Evolutionary conservation across 2,888 invertebrate genomes (phyloP), one percentile per base, ranked within the genome.

Genomic region (Troglohyphantes excavatus): DNA sequence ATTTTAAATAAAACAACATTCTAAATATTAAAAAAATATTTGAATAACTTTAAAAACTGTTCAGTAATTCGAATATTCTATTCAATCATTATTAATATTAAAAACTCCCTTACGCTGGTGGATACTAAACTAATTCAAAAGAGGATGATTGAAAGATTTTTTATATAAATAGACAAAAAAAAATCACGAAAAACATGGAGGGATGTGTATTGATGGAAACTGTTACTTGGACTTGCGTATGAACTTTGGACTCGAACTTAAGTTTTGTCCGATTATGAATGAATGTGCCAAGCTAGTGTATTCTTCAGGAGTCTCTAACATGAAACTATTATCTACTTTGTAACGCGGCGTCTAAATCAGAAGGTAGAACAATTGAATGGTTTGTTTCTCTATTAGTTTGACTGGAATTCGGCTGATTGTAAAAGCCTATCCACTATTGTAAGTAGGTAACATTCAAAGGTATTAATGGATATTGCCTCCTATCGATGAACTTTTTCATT

Each of bases 201-300:
- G 65, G 43, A 9, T 86, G 73, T 23, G 65, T 21, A 29, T 63
- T 73, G 75, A 70, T 73, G 6, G 72, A 53, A 59, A 46, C 23
- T 73, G 67, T 53, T 85, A 27, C 46, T 23, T 72, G 43, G 43
- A 65, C 61, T 33, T 13, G 63, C 33, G 21, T 61, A 63, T 23
- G 21, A 75, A 75, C 70, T 85, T 33, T 39, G 68, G 68, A 86
- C 78, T 68, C n/a, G 86, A 72, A 63, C 19, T 53, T 78, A 72
- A 79, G 75, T 63, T 73, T 53, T 75, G 87, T 81, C 26, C 72
- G 72, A 73, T 73, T 73, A 21, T 27, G 87, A 81, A 81, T 75
- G 79, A 81, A 73, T 87, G 87, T 87, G 87, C 87, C 87, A 87
- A 87, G 87, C 65, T 87, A 87, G 87, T 73, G 43, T 79, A 81